Evolutionary conservation across 2,888 invertebrate species (phyloP), one percentile per base, ranked within the genome.

Genomic region (Apotomis turbidana): DNA sequence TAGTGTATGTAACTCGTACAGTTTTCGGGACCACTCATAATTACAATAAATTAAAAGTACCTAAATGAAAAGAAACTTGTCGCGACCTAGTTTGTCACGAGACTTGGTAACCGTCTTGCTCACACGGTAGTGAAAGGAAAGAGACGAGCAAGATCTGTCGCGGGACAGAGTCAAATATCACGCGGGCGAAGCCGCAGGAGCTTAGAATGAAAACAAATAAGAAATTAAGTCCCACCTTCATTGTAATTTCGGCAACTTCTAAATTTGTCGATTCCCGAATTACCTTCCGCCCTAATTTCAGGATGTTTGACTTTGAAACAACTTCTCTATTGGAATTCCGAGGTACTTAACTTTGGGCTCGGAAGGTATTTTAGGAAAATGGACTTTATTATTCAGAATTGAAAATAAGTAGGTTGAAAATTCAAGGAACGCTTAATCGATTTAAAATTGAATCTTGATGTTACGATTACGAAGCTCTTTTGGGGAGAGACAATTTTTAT

Each of bases 261-360:
- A 41, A 41, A 59, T 60, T 60, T 13, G 49, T 5, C 12, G 27
- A 27, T 36, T 36, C 61, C 36, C 3, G 12, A 27, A 49, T 27
- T 27, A 36, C 61, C 57, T 36, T 49, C 13, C 51, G n/a, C n/a
- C 62, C 36, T n/a, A 51, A 51, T 51, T 36, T 62, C n/a, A 36
- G 36, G 36, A 36, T 51, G 51, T 36, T 62, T 62, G 36, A 62
- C 62, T 62, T 62, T 62, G 51, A 36, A 38, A 51, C 36, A 62
- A 62, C 6, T 51, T 62, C 62, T 5, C 51, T 51, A 51, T 51
- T 51, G 36, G 36, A 51, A 62, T 62, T 51, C 13, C 51, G 8
- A 51, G 51, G 46, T 61, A 15, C 61, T 62, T 36, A 27, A 27
- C 12, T 61, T 49, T 49, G 27, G 61, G 36, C 46, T 15, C 12